Conservation (phyloP, 2,797 vertebrate species). For the Diglossa cyanea region DNA sequence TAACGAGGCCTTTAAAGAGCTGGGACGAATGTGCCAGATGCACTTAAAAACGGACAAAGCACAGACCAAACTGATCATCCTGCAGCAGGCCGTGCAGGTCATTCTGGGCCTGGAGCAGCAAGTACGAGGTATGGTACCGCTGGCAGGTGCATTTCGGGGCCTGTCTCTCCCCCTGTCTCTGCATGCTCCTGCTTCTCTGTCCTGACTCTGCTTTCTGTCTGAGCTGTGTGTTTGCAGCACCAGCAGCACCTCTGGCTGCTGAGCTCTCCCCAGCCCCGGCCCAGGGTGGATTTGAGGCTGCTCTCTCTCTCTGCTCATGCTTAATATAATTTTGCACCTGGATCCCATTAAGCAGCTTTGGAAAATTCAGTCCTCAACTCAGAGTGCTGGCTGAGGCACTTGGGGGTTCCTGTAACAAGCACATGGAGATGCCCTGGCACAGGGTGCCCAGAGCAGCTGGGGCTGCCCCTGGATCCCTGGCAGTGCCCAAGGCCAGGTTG, state of each 20-base stretch:
- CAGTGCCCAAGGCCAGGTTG: rapidly evolving
- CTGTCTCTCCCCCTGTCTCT: neutral
- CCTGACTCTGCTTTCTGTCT: neutral
- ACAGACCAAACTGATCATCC: slow-evolving; percentile 99
- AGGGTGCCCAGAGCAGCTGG: neutral
- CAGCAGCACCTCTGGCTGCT: neutral
- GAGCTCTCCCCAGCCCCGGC: neutral
- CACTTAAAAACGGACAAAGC: slow-evolving; percentile 99
- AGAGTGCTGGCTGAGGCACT: neutral
- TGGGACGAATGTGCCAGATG: slow-evolving; percentile 98
- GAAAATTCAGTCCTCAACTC: neutral
- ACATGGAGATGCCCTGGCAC: neutral
- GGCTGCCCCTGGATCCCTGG: neutral
- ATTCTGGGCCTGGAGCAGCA: slow-evolving; percentile 99
- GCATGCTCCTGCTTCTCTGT: neutral
- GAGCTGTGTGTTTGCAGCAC: neutral
- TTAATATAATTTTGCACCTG: neutral
- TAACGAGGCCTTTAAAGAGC: slow-evolving; percentile 99
- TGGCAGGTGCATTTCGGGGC: slow-evolving; percentile 32
- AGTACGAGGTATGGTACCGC: slow-evolving; percentile 96
- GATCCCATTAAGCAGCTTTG: neutral
- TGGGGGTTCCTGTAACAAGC: neutral
- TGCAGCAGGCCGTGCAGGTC: slow-evolving; percentile 98
- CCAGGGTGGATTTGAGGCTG: rapidly evolving
- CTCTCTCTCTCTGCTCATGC: neutral